phyloP scores from a whole-genome alignment of 92 coral and sea anemone genomes.

The Virgularia gustaviana region DNA sequence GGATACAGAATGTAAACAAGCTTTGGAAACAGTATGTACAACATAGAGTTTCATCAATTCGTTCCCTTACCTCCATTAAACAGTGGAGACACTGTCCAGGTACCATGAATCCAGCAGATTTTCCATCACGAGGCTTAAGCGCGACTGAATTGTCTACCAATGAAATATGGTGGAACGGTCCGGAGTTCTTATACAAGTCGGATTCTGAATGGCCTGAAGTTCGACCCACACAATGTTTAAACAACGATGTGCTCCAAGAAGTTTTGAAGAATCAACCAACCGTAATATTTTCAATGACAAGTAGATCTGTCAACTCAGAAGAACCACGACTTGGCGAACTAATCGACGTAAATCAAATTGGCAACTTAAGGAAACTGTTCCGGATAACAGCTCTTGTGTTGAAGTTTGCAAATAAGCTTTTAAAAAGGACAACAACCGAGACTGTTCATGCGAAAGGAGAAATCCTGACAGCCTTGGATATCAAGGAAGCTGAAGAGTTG shows the following conservation, averaged over 20 bases:
- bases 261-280: background rate
- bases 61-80: too few relatives aligned
- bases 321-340: background rate
- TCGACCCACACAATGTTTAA: background rate
- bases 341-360: background rate
- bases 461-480: conserved; percentile 8
- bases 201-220: background rate
- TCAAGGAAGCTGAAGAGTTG: conserved; percentile 21
- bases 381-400: background rate
- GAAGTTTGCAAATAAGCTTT: background rate
- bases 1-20: conserved; percentile 6
- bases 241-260: background rate
- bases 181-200: background rate
- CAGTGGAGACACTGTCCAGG: too few relatives aligned
- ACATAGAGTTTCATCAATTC: background rate
- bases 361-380: background rate
- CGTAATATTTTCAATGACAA: background rate
- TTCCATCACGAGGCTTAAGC: background rate
- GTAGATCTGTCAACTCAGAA: background rate
- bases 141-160: background rate
- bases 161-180: background rate
- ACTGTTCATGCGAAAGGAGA: background rate
- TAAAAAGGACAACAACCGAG: background rate
- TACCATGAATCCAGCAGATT: conserved; percentile 3
- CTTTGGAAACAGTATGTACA: conserved; percentile 23